These are phyloP conservation scores for Epicampocera succincta DNA, from an alignment of 2,888 invertebrate genomes.

Conservation along the genomic window DNA sequence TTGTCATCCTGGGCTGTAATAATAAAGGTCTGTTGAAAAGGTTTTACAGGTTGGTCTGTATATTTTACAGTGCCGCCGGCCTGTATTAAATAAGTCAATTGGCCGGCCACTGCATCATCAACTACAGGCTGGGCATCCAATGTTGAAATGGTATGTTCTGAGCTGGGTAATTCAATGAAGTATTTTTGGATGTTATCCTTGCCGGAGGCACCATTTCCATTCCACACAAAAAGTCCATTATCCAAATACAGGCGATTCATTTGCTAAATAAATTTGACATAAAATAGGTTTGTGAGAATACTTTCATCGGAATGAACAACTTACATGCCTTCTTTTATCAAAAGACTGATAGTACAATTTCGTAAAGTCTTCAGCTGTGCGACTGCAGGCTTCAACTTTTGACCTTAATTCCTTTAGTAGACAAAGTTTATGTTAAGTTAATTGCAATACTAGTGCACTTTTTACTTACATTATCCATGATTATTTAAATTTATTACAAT, in stretches of 20 bases:
- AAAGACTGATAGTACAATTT: constrained; percentile 94
- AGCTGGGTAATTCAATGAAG: constrained; percentile 90
- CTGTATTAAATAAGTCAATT: constrained; percentile 91
- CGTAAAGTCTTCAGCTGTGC: constrained; percentile 94
- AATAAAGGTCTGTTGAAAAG: constrained; percentile 92
- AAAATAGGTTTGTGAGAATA: too few species aligned
- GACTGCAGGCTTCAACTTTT: constrained; percentile 90
- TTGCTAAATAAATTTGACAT: constrained; percentile 83
- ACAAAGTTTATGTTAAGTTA: background rate
- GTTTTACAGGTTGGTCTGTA: constrained; percentile 84
- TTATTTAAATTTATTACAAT: constrained; percentile 1
- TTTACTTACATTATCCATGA: constrained; percentile 69
- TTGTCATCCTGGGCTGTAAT: constrained; percentile 93
- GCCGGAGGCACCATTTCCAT: constrained; percentile 92
- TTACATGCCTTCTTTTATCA: constrained; percentile 92
- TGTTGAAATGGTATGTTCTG: constrained; percentile 89
- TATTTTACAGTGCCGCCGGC: constrained; percentile 92
- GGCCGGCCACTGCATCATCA: constrained; percentile 89
- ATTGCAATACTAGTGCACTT: background rate
- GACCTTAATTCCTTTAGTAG: constrained; percentile 83
- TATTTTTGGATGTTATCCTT: constrained; percentile 93
- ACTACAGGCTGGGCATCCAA: constrained; percentile 93
- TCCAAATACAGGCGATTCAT: constrained; percentile 92
- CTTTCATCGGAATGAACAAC: too few species aligned
- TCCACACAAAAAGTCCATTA: constrained; percentile 93